These are phyloP conservation scores for Epirrhoe alternata DNA, from an alignment of 2,888 invertebrate genomes.

Conservation along the genomic window DNA sequence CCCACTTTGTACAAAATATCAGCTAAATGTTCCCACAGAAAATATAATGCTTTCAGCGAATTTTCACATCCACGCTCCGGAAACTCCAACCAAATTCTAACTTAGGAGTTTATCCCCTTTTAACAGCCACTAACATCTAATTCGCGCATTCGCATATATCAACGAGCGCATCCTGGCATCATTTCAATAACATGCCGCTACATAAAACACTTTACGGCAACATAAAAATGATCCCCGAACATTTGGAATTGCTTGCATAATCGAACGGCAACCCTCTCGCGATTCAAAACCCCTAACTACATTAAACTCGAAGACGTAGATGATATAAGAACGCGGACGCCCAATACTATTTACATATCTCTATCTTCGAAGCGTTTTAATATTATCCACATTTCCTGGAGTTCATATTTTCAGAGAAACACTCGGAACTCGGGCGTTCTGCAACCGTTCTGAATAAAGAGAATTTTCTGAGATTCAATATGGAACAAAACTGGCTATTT, in stretches of 20 bases:
- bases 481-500: conserved; percentile 23
- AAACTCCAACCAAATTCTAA: conserved; percentile 18
- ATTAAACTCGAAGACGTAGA: conserved; percentile 44
- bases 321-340: conserved; percentile 37
- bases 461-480: conserved; percentile 37
- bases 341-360: conserved; percentile 47
- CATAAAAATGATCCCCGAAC: conserved; percentile 45
- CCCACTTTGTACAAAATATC: conserved; percentile 38
- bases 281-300: conserved; percentile 43
- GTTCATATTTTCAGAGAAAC: conserved; percentile 35
- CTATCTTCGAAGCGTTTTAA: conserved; percentile 45
- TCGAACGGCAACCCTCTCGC: conserved; percentile 43
- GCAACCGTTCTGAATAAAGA: conserved; percentile 32
- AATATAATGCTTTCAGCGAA: conserved; percentile 30
- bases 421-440: conserved; percentile 31
- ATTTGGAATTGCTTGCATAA: conserved; percentile 43
- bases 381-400: conserved; percentile 45
- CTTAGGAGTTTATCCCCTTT: conserved; percentile 21
- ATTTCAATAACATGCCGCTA: conserved; percentile 41
- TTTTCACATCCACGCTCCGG: conserved; percentile 30
- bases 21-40: conserved; percentile 37
- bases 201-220: conserved; percentile 42
- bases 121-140: conserved; percentile 19
- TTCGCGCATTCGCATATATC: conserved; percentile 13
- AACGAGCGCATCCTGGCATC: conserved; percentile 30